A percentile compares a stretch with the other conserved stretches of the same genome.
Evolutionary conservation across 2,888 invertebrate species (phyloP).

Genomic region (Lordiphosa andalusiaca): DNA sequence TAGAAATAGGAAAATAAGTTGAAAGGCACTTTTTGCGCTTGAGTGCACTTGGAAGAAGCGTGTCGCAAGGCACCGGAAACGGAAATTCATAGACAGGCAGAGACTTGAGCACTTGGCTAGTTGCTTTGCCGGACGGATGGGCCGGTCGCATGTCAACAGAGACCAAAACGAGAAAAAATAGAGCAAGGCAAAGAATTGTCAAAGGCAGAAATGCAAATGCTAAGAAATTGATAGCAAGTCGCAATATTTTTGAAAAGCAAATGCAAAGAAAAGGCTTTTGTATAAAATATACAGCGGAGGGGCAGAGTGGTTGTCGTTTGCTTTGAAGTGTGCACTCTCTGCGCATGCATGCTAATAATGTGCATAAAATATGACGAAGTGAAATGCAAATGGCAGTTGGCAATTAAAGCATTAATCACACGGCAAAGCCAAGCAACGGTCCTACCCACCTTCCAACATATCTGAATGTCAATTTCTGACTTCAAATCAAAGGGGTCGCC

Average conservation of each 20-base stretch:
- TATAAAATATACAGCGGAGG: constrained; percentile 41
- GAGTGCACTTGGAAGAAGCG: constrained; percentile 57
- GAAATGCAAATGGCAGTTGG: constrained; percentile 26
- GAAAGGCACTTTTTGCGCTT: constrained; percentile 71
- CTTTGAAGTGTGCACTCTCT: constrained; percentile 42
- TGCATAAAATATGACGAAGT: constrained; percentile 47
- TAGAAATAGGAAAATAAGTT: constrained; percentile 63
- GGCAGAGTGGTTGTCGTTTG: constrained; percentile 10
- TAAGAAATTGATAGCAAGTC: constrained; percentile 60
- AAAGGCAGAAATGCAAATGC: constrained; percentile 63
- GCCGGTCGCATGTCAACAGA: constrained; percentile 60
- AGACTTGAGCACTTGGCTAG: constrained; percentile 44
- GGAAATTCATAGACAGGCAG: constrained; percentile 68
- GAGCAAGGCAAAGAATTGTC: constrained; percentile 33
- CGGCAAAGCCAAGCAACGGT: constrained; percentile 3
- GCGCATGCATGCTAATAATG: constrained; percentile 57
- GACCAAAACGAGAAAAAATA: constrained; percentile 32
- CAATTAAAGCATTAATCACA: constrained; percentile 52
- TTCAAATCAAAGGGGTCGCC: constrained; percentile 28
- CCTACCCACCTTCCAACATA: constrained; percentile 2
- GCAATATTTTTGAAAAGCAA: constrained; percentile 51
- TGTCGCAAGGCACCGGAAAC: constrained; percentile 63
- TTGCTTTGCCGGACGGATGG: constrained; percentile 44
- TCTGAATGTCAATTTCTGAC: constrained; percentile 32
- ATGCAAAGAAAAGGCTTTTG: constrained; percentile 33